A percentile compares a stretch with the other conserved stretches of the same genome.
Conservation (phyloP, 2,888 invertebrate genomes). For the Blastobasis adustella region DNA sequence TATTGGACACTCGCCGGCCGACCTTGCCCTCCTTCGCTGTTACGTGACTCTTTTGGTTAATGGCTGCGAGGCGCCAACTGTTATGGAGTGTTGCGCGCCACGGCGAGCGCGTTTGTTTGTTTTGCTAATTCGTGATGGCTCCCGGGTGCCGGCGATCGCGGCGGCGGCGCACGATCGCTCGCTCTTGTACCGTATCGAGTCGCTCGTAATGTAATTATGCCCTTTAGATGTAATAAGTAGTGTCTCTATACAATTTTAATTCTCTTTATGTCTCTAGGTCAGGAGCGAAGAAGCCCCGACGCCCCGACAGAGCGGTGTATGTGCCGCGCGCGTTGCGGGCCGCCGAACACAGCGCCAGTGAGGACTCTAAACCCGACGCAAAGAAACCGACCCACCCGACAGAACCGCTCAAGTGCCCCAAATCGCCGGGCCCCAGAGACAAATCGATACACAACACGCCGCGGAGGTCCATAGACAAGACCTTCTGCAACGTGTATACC, state of each 20-base stretch:
- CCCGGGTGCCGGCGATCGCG: too few species aligned
- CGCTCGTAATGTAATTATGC: neutral
- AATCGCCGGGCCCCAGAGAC: conserved; percentile 52
- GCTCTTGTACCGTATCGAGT: too few species aligned
- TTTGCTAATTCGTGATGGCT: conserved; percentile 1
- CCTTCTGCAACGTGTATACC: conserved; percentile 68
- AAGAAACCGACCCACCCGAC: conserved; percentile 34
- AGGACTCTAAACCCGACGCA: conserved; percentile 19
- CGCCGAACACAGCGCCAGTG: conserved; percentile 28
- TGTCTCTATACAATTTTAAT: too few species aligned
- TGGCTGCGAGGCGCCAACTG: neutral
- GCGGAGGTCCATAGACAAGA: conserved; percentile 53
- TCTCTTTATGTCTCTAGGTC: conserved; percentile 34
- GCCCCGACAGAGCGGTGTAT: conserved; percentile 87
- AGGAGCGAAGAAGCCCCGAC: conserved; percentile 64
- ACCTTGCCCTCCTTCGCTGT: conserved; percentile 44
- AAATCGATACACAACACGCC: conserved; percentile 55
- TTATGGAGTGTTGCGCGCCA: conserved; percentile 2
- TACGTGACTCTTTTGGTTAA: conserved; percentile 17
- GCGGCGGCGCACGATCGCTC: too few species aligned
- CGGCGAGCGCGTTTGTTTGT: conserved; percentile 3
- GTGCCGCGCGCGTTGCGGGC: conserved; percentile 81
- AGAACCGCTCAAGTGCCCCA: conserved; percentile 33
- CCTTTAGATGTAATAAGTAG: neutral
- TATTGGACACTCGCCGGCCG: conserved; percentile 33